Base-by-base conservation (phyloP, 2,888 invertebrate genomes). In the Cabera pusaria region DNA sequence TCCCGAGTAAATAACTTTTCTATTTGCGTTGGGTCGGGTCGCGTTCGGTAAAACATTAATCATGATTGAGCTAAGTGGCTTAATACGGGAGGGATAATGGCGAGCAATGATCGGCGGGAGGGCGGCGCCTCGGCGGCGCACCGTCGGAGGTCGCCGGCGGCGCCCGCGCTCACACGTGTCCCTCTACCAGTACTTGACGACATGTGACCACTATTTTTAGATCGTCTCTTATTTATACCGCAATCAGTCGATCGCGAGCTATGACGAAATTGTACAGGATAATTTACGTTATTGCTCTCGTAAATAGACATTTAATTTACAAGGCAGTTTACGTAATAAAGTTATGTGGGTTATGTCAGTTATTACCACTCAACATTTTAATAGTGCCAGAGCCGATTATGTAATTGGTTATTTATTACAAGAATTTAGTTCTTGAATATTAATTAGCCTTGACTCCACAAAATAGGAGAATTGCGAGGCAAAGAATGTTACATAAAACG, bases 61-160 rank as follows among this genome's bases (percentile, higher is more conserved):
- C 90, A 90, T 88, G 89, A 88, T 87, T 85, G 86, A 88, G 80
- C 88, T 89, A 87, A 89, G 90, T 90, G 90, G 89, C 87, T 89
- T 83, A 89, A 88, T 89, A 88, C 82, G 77, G 78, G 80, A 73
- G 79, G 86, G 81, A 83, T 86, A 84, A 86, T 84, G 82, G 79
- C 78, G 72, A 73, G 84, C 85, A 79, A 85, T 87, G 87, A 84
- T 83, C 84, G 77, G 74, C 73, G 68, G 71, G 80, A 69, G 60
- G 59, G 61, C 60, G 76, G 62, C 77, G 83, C 75, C 69, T 80
- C 54, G 73, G 69, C 63, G 77, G 76, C 67, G 70, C 78, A 68
- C 78, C 64, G 38, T 20, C 32, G 27, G 36, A 37, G 52, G 42
- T 62, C 56, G 35, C 25, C 37, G 44, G 19, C 24, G 18, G 10